A percentile compares a stretch with the other conserved stretches of the same genome.
phyloP scores from a whole-genome alignment of 1,140 invertebrate species.

The Pissodes strobi region DNA sequence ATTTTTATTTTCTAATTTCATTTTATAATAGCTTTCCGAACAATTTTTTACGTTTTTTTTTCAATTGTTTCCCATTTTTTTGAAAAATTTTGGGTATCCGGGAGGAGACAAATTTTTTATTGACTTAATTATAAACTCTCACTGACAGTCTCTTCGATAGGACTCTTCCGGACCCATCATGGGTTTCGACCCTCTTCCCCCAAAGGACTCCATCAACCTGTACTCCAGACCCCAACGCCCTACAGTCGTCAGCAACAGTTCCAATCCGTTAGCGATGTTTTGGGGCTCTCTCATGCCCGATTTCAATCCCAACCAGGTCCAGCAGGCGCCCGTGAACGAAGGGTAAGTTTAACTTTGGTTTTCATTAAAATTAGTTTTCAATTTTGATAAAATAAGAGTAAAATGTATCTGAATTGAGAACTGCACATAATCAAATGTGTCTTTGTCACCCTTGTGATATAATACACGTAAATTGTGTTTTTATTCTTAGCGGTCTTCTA shows the following conservation, averaged over 20 bases:
- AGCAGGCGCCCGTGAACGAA: background rate
- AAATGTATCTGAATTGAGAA: background rate
- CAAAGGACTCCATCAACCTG: conserved; percentile 72
- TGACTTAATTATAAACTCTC: too few species aligned
- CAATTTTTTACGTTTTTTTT: too few species aligned
- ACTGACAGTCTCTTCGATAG: too few species aligned
- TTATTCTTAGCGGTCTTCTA: too few species aligned
- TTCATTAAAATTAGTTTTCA: background rate
- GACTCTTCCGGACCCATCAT: conserved; percentile 66
- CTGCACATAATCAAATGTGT: too few species aligned
- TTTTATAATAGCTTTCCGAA: too few species aligned
- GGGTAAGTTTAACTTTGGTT: background rate
- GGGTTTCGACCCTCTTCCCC: conserved; percentile 82
- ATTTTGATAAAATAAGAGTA: background rate
- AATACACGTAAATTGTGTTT: too few species aligned
- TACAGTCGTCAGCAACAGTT: conserved; percentile 45
- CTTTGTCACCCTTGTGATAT: too few species aligned
- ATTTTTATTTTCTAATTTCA: too few species aligned
- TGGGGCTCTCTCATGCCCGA: conserved; percentile 70
- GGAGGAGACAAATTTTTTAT: too few species aligned
- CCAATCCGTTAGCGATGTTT: conserved; percentile 62
- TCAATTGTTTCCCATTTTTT: too few species aligned
- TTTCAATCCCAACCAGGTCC: conserved; percentile 60
- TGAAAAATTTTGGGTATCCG: too few species aligned
- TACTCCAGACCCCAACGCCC: conserved; percentile 65